A percentile compares a stretch with the other conserved stretches of the same genome.
These are phyloP conservation scores for Eulemur albifrons DNA, from an alignment of 2,797 vertebrate genomes.

Conservation along the genomic window DNA sequence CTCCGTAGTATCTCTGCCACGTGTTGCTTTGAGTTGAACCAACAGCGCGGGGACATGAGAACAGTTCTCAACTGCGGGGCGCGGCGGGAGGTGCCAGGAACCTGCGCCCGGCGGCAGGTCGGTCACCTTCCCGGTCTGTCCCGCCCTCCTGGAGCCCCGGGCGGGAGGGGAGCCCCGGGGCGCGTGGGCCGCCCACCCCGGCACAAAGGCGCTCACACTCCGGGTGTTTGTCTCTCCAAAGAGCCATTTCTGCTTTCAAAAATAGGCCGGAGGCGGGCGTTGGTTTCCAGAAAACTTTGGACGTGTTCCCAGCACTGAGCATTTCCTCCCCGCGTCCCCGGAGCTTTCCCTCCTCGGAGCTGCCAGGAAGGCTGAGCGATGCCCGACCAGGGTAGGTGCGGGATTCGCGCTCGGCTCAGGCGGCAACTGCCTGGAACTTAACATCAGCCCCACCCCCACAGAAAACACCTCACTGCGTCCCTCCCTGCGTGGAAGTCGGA, in stretches of 20 bases:
- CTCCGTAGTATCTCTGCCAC: fast-evolving
- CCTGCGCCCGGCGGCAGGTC: background rate
- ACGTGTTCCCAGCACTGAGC: background rate
- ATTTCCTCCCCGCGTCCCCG: background rate
- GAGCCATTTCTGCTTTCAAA: background rate
- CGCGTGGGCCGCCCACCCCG: background rate
- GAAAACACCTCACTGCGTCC: background rate
- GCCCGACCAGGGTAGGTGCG: fast-evolving
- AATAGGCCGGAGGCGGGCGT: background rate
- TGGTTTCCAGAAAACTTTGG: constrained; percentile 16
- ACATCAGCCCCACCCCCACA: background rate
- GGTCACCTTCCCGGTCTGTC: background rate
- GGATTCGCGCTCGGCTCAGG: fast-evolving
- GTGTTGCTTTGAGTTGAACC: fast-evolving
- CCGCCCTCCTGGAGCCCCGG: too few species aligned
- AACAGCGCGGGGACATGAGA: fast-evolving
- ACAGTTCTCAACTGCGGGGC: background rate
- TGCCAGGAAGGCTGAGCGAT: background rate
- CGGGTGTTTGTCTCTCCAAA: background rate
- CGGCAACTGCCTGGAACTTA: background rate
- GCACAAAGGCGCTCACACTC: too few species aligned
- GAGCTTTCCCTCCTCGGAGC: background rate
- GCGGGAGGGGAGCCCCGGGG: background rate
- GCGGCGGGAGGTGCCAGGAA: too few species aligned
- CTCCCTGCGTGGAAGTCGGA: too few species aligned